A percentile compares a stretch with the other conserved stretches of the same genome.
These are phyloP conservation scores for Cheilosia vernalis DNA, from an alignment of 2,888 invertebrate genomes.

Conservation along the genomic window DNA sequence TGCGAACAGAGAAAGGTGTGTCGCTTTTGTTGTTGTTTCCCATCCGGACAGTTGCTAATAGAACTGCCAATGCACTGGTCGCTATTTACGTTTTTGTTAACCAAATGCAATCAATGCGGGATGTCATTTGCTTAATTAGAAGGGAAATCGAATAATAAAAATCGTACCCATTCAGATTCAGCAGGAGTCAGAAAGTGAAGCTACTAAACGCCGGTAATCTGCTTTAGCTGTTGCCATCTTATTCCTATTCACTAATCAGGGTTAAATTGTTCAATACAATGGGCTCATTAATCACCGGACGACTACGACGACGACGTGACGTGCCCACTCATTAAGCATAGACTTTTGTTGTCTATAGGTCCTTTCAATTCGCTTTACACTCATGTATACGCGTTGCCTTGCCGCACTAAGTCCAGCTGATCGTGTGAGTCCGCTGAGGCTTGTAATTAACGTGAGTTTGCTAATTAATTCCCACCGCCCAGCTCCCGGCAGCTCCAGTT, in stretches of 20 bases:
- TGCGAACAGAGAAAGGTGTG: background rate
- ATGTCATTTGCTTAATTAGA: slow-evolving; percentile 32
- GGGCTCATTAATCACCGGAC: slow-evolving; percentile 58
- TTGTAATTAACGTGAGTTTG: slow-evolving; percentile 51
- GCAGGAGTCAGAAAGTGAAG: background rate
- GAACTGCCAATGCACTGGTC: slow-evolving; percentile 27
- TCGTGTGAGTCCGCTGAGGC: slow-evolving; percentile 4
- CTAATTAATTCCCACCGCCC: slow-evolving; percentile 55
- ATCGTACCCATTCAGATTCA: background rate
- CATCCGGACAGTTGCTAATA: slow-evolving; percentile 37
- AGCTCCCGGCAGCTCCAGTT: slow-evolving; percentile 17
- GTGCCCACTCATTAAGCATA: slow-evolving; percentile 26
- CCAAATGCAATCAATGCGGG: slow-evolving; percentile 20
- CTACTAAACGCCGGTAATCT: slow-evolving; percentile 1
- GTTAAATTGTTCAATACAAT: slow-evolving; percentile 67
- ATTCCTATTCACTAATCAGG: slow-evolving; percentile 54
- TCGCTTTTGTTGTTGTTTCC: background rate
- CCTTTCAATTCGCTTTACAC: slow-evolving; percentile 15
- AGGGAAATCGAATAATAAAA: slow-evolving; percentile 11
- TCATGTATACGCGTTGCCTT: too few species aligned
- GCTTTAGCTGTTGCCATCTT: slow-evolving; percentile 1
- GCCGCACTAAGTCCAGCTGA: background rate
- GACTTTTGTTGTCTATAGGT: background rate
- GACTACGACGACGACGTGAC: slow-evolving; percentile 5
- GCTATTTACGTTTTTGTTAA: background rate